Conservation (phyloP, 2,888 invertebrate species). For the Hedychridium roseum region DNA sequence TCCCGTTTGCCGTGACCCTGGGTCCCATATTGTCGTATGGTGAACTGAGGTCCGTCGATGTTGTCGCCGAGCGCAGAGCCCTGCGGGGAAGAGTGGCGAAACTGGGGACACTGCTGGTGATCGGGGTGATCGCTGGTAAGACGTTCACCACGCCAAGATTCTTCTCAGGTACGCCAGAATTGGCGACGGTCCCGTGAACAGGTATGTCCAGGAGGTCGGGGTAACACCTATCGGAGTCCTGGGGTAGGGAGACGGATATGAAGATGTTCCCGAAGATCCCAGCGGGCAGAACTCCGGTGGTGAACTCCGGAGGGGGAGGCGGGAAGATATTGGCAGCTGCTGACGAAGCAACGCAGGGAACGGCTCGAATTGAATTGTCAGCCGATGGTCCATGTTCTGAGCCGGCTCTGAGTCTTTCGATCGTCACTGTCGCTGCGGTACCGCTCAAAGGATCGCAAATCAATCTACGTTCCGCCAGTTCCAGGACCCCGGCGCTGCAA, state of each 20-base stretch:
- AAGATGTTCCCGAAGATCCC: constrained; percentile 79
- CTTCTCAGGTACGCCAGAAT: constrained; percentile 35
- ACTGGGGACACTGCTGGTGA: constrained; percentile 61
- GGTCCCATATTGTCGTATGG: constrained; percentile 92
- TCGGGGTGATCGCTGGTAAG: constrained; percentile 9
- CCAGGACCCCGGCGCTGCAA: constrained; percentile 54
- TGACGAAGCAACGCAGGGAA: constrained; percentile 56
- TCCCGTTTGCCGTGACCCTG: constrained; percentile 87
- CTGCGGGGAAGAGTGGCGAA: constrained; percentile 65
- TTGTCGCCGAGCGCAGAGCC: constrained; percentile 64
- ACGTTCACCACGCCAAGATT: constrained; percentile 53
- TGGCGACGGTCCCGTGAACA: constrained; percentile 42
- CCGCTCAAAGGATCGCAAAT: constrained; percentile 47
- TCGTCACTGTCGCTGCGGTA: constrained; percentile 63
- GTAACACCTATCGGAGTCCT: constrained; percentile 79
- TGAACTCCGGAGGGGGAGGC: constrained; percentile 64
- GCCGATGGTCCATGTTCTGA: constrained; percentile 38
- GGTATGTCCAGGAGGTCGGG: constrained; percentile 82
- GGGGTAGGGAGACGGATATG: constrained; percentile 81
- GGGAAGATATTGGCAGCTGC: constrained; percentile 61
- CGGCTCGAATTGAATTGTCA: constrained; percentile 52
- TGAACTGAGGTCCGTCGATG: constrained; percentile 68
- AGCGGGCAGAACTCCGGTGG: constrained; percentile 63
- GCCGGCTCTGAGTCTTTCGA: constrained; percentile 55
- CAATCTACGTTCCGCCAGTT: constrained; percentile 51